phyloP scores from a whole-genome alignment of 2,797 vertebrate genomes.

The Morelia viridis region DNA sequence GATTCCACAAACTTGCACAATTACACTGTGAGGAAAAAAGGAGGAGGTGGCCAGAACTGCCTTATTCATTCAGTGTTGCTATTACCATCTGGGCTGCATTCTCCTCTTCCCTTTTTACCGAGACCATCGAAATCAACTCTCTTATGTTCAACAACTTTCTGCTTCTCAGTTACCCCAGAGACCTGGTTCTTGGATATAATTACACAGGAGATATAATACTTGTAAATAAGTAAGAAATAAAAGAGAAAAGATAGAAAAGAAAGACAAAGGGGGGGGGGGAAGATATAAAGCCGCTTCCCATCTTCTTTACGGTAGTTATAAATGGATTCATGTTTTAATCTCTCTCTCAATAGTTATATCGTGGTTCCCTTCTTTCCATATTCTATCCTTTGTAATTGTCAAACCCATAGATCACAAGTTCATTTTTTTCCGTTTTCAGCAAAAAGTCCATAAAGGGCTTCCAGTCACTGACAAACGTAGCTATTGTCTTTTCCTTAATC shows the following conservation, averaged over 20 bases:
- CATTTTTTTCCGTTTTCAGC: too few relatives aligned
- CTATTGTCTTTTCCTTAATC: background rate
- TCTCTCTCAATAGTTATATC: too few relatives aligned
- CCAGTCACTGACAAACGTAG: background rate
- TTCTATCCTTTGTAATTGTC: too few relatives aligned
- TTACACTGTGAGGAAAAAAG: background rate
- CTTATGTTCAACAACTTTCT: background rate
- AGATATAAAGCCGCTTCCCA: background rate
- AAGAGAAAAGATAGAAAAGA: too few relatives aligned
- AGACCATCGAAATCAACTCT: constrained; percentile 4
- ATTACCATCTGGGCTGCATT: background rate
- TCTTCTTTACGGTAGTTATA: background rate
- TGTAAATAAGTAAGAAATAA: background rate
- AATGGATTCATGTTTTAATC: too few relatives aligned
- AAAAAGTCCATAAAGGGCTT: background rate
- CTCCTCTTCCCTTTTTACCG: background rate
- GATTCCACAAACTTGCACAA: background rate
- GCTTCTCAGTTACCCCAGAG: background rate
- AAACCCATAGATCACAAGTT: too few relatives aligned
- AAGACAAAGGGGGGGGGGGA: background rate
- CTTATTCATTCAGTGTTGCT: background rate
- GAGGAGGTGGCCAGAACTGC: background rate
- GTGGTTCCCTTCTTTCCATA: too few relatives aligned
- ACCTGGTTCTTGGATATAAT: background rate
- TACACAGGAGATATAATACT: background rate